phyloP scores from a whole-genome alignment of 37 sponge, comb jelly and placozoan genomes.

The Chondrilla cf. caribensis region DNA sequence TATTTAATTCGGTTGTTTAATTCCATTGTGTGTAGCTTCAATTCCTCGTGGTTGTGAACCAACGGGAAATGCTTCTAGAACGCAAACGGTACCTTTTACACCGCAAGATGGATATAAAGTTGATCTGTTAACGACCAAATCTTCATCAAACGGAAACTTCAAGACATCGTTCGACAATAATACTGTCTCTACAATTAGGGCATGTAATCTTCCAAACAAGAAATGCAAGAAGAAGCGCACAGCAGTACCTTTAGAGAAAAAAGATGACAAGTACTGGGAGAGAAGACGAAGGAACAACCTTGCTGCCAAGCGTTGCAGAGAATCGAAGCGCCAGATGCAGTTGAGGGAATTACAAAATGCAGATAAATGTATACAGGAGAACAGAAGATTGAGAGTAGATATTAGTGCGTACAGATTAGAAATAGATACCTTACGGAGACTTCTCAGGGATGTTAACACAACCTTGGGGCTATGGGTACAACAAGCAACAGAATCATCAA shows the following conservation, averaged over 20 bases:
- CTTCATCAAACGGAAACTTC: too few species aligned
- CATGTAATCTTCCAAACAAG: too few species aligned
- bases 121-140: too few species aligned
- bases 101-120: too few species aligned
- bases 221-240: conserved; percentile 13
- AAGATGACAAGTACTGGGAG: conserved; percentile 76
- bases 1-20: too few species aligned
- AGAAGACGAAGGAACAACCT: conserved; percentile 68
- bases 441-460: conserved; percentile 72
- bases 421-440: conserved; percentile 61
- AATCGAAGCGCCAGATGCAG: conserved; percentile 43
- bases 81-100: too few species aligned
- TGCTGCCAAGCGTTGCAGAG: conserved; percentile 71
- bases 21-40: too few species aligned
- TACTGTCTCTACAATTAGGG: background rate
- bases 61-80: too few species aligned
- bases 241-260: conserved; percentile 62
- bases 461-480: conserved; percentile 69
- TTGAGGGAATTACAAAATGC: conserved; percentile 58
- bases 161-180: too few species aligned
- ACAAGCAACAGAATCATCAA: conserved; percentile 59
- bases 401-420: conserved; percentile 71
- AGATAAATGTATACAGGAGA: conserved; percentile 57
- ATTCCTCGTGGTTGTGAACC: background rate
- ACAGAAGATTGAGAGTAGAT: conserved; percentile 62